Evolutionary conservation across 1,140 invertebrate genomes (phyloP).

Genomic region (Sipha flava): DNA sequence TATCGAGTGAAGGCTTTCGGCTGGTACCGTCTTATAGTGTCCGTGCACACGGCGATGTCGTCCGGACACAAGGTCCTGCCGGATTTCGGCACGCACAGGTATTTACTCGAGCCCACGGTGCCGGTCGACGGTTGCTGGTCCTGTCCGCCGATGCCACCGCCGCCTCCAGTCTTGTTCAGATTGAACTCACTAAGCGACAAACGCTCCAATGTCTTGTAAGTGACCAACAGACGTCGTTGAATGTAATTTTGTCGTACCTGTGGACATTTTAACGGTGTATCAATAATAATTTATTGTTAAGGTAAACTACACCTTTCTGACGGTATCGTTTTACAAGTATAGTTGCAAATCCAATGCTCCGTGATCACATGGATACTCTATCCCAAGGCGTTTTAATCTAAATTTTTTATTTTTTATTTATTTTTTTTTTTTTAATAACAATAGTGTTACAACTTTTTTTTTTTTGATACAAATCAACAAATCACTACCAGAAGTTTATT

Average conservation of each 20-base stretch:
- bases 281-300: no score
- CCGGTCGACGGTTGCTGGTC: neutral
- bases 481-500: no score
- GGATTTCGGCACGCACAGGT: neutral
- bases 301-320: no score
- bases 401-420: no score
- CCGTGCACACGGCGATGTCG: neutral
- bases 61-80: slow-evolving; percentile 21
- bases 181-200: slow-evolving; percentile 76
- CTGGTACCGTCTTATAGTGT: neutral
- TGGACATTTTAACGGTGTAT: slow-evolving; percentile 34
- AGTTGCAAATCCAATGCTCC: no score
- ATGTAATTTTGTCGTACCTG: slow-evolving; percentile 67
- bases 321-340: no score
- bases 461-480: no score
- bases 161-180: slow-evolving; percentile 53
- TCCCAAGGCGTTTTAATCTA: no score
- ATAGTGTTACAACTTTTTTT: no score
- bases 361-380: no score
- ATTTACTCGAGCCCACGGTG: neutral
- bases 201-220: slow-evolving; percentile 69
- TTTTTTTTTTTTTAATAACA: no score
- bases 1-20: slow-evolving; percentile 68
- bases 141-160: slow-evolving; percentile 42
- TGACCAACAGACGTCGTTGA: slow-evolving; percentile 61